Base-by-base conservation (phyloP, 2,888 invertebrate genomes). In the Pachliopta kotzebuea region DNA sequence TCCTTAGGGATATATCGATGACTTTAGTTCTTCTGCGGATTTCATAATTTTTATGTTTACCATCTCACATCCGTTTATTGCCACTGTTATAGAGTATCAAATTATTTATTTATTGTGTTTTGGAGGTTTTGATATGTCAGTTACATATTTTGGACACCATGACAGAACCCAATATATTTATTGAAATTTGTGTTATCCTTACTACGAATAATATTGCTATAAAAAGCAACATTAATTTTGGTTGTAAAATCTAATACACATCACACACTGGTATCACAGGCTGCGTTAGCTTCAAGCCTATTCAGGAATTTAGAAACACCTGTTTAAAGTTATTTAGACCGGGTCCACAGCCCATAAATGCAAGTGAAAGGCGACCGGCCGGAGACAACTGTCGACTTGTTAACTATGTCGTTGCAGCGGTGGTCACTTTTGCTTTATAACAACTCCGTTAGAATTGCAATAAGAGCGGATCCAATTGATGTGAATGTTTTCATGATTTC, bases 351-450 rank as follows among this genome's bases (percentile, higher is more conserved):
- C 59, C 71, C 70, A 69, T 74, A 70, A 72, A 69, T 59, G 67
- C 55, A 58, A 71, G 74, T 71, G 74, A 74, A 74, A 74, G 71
- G 70, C 67, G 62, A 52, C 67, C 60, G 63, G 61, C 54, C 58
- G 60, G 60, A 58, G 67, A 68, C 66, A 67, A 69, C 63, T 67
- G 70, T 64, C 68, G 62, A 62, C 67, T 70, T 65, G 67, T 68
- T 70, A 68, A 63, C 63, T 57, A 65, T 69, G 66, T 67, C 70
- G 67, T 69, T 70, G 68, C 63, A 62, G 56, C 60, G 26, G 59
- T 37, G 45, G 53, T 62, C 61, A 65, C 61, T 68, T 68, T 68
- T 66, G 66, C 65, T 66, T 65, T 60, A 63, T 54, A 63, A 29
- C 57, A 37, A 23, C 60, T 53, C 62, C 58, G 62, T 62, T 63